phyloP scores from a whole-genome alignment of 2,797 vertebrate genomes.

The Mergus octosetaceus region DNA sequence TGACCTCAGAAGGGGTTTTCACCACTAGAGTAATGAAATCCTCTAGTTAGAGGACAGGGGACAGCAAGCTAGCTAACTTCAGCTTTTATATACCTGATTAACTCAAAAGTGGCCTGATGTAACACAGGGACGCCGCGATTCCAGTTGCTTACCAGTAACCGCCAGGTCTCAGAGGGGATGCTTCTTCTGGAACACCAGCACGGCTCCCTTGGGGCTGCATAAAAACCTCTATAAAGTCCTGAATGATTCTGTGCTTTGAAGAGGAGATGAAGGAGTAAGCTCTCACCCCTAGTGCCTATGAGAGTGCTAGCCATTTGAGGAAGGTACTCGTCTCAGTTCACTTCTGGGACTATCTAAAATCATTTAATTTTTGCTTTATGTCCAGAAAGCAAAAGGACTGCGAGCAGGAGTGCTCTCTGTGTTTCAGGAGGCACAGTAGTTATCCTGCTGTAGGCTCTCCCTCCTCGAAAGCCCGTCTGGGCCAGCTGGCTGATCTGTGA shows the following conservation, averaged over 20 bases:
- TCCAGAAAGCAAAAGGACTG: rapidly evolving
- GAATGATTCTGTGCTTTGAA: not conserved
- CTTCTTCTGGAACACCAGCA: not conserved
- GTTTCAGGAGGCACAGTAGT: rapidly evolving
- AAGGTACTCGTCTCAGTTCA: rapidly evolving
- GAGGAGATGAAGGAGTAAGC: not conserved
- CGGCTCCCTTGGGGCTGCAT: not conserved
- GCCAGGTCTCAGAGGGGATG: not conserved
- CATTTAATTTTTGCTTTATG: rapidly evolving
- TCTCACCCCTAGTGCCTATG: rapidly evolving
- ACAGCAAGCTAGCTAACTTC: not conserved
- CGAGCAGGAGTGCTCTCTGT: not conserved
- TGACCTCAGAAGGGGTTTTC: not conserved
- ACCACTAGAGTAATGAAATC: not conserved
- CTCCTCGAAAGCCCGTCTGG: rapidly evolving
- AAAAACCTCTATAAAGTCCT: not conserved
- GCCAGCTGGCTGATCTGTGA: not conserved
- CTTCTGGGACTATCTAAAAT: not conserved
- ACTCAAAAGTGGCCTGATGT: not conserved
- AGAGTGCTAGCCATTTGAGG: rapidly evolving
- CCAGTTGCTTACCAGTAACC: not conserved
- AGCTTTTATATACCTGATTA: not conserved
- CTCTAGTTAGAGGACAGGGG: not conserved
- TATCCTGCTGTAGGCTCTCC: not conserved
- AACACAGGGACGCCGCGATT: rapidly evolving